Conservation (phyloP, 2,888 invertebrate species). For the Iphiclides podalirius region DNA sequence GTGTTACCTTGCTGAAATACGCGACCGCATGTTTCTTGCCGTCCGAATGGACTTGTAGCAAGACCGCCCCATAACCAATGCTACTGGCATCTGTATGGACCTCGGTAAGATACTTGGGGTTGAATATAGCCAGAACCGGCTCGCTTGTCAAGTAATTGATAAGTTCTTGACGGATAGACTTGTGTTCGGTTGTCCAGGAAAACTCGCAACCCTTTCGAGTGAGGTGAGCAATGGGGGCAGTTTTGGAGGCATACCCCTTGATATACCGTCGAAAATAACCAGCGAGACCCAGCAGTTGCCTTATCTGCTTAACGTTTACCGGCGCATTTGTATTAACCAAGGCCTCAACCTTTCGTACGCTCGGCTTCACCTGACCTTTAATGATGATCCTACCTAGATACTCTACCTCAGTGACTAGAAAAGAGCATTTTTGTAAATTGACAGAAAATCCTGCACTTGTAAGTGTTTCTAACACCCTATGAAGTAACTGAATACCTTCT, state of each 20-base stretch:
- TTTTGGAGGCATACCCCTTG: conserved; percentile 12
- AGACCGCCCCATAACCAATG: conserved; percentile 22
- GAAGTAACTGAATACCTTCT: not conserved
- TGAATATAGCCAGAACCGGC: not conserved
- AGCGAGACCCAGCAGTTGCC: conserved; percentile 9
- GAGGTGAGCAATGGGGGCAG: conserved; percentile 16
- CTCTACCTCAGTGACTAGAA: conserved; percentile 8
- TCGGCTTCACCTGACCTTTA: conserved; percentile 11
- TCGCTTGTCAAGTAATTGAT: not conserved
- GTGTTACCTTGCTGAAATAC: conserved; percentile 28
- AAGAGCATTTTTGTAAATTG: conserved; percentile 11
- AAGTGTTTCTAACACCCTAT: conserved; percentile 2
- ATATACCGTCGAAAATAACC: conserved; percentile 18
- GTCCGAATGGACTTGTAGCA: conserved; percentile 27
- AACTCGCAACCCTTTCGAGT: not conserved
- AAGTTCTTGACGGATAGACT: too few relatives aligned
- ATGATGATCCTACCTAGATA: conserved; percentile 10
- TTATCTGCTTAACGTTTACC: not conserved
- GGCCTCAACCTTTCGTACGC: not conserved
- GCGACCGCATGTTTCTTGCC: conserved; percentile 15
- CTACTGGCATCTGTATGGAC: not conserved
- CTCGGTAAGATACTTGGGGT: not conserved
- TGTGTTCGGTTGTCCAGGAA: not conserved
- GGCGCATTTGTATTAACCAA: not conserved
- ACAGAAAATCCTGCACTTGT: conserved; percentile 10